Base-by-base conservation (phyloP, 2,888 invertebrate species). In the Lasioglossum zephyrum region DNA sequence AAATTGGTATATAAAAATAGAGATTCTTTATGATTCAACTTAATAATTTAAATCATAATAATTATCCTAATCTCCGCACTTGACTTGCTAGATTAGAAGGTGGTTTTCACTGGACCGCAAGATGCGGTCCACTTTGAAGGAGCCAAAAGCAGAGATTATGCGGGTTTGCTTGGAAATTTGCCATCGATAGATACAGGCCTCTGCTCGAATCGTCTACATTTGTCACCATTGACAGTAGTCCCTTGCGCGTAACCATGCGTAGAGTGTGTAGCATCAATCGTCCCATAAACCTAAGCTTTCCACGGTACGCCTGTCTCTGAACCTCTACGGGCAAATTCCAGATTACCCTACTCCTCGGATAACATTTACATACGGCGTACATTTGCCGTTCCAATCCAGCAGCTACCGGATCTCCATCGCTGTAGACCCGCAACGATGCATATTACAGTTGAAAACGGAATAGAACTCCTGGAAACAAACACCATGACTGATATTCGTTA, bases 321-420 rank as follows among this genome's bases (percentile, higher is more conserved):
- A 83, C 83, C 89, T 77, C 88, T 80, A 78, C 79, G 87, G 84
- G 92, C 92, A 92, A 94, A 94, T 94, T 94, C 93, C 91, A 92
- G 93, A 94, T 94, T 93, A 94, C 92, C 89, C 90, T 89, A 88
- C 90, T 90, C 84, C 89, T 92, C 90, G 89, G 91, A 93, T 94
- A 93, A 93, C 93, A 94, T 94, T 94, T 94, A 93, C 93, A 93
- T 93, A 92, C 91, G 88, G 91, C 91, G 92, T 93, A 93, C 90
- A 93, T 93, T 93, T 93, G 88, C 92, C 89, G 77, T 88, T 85
- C 81, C 84, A 84, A 88, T 85, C 84, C 80, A 76, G 87, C 74
- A 80, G 88, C 44, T 86, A 72, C 78, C 80, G 82, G 81, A 84
- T 89, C 82, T 75, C 78, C 73, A 75, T 72, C 89, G 75, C 72